Conservation (phyloP, 2,888 invertebrate genomes). For the Rhagonycha fulva region DNA sequence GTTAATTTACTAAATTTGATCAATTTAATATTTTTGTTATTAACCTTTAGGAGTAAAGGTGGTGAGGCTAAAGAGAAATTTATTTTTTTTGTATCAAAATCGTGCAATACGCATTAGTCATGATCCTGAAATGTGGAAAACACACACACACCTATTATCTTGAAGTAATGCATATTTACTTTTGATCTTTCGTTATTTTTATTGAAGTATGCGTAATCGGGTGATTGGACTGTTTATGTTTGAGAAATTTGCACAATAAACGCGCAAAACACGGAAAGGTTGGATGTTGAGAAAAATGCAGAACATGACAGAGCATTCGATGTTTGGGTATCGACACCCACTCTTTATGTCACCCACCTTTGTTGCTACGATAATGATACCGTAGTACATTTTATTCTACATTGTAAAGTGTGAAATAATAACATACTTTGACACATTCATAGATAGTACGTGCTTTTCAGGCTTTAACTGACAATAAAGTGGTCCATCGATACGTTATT, state of each 20-base stretch:
- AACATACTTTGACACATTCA: constrained; percentile 25
- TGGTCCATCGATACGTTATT: not conserved
- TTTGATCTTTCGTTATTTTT: not conserved
- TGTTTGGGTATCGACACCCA: constrained; percentile 26
- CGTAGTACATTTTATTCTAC: constrained; percentile 27
- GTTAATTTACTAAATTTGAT: constrained; percentile 29
- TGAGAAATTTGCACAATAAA: not conserved
- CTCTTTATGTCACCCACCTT: constrained; percentile 18
- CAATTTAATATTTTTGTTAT: constrained; percentile 32
- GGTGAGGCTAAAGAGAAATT: constrained; percentile 8
- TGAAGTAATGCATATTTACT: not conserved
- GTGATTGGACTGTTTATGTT: not conserved
- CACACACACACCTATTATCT: not conserved
- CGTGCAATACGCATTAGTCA: not conserved
- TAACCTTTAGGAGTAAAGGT: constrained; percentile 2
- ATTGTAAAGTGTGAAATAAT: constrained; percentile 27
- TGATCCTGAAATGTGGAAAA: not conserved
- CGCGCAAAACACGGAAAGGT: not conserved
- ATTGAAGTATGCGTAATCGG: not conserved
- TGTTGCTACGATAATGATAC: constrained; percentile 26
- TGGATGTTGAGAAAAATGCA: constrained; percentile 7
- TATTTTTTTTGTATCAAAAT: not conserved
- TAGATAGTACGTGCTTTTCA: constrained; percentile 27
- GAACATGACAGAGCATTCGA: constrained; percentile 19
- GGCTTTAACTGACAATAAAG: constrained; percentile 17